Conservation (phyloP, 2,888 invertebrate genomes). For the Cylloceria caligata region DNA sequence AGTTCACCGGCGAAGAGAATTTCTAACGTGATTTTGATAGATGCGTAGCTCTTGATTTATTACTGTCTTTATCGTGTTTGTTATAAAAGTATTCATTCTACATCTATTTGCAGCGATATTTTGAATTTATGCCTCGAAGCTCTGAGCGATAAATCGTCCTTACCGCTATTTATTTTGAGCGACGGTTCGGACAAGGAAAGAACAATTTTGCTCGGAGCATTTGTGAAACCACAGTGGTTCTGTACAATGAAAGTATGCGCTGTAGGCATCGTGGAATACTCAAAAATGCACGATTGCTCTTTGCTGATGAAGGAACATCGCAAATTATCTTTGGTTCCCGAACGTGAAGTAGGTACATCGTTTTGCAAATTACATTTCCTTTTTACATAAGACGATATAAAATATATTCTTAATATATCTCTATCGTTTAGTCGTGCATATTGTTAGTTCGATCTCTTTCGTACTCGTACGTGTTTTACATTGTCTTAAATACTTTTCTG, state of each 20-base stretch:
- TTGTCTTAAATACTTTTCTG: background rate
- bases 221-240: conserved; percentile 67
- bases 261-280: conserved; percentile 17
- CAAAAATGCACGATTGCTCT: conserved; percentile 31
- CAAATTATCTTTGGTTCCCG: conserved; percentile 35
- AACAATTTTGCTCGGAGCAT: conserved; percentile 70
- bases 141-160: conserved; percentile 55
- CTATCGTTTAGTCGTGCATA: no score
- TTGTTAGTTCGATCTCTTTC: no score
- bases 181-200: conserved; percentile 70
- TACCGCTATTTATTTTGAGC: conserved; percentile 74
- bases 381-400: no score
- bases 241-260: conserved; percentile 69
- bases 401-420: no score
- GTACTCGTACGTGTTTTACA: no score
- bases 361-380: no score
- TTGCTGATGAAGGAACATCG: conserved; percentile 68
- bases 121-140: conserved; percentile 71
- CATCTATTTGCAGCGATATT: conserved; percentile 68
- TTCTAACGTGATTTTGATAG: no score
- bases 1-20: no score
- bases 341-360: conserved; percentile 55
- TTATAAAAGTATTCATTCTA: no score
- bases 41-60: no score
- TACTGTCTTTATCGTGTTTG: no score